Evolutionary conservation across 2,797 vertebrate genomes (phyloP), one percentile per base, ranked within the genome.

Genomic region (Tiaroga cobitis): DNA sequence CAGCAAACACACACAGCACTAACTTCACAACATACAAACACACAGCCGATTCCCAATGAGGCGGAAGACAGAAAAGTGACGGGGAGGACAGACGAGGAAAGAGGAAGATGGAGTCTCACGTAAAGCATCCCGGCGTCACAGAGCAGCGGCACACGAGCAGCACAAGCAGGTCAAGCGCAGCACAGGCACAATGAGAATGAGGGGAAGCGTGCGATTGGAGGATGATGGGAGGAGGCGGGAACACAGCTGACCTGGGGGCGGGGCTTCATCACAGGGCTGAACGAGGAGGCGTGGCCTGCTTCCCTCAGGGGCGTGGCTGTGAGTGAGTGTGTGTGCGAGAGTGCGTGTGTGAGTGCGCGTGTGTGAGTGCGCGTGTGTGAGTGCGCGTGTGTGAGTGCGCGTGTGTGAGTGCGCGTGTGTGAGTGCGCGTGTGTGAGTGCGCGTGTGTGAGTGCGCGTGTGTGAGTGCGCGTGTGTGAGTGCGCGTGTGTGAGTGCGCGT

Each of bases 211-310:
- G 63, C 73, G 34, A 77, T 54, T 84, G 85, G 80, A 77, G 73
- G 88, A 90, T 87, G 79, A 89, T 51, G 91, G 90, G 87, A 89
- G 89, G 89, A 91, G 93, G 87, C 96, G 93, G 96, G 95, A 88
- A 95, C 96, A 93, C 96, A 91, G 95, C 97, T 99, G 94, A 99
- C 96, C 92, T 95, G 96, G 93, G 91, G 95, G 91, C 94, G 89
- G 95, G 91, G 93, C 93, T 96, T 97, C 90, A 83, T 85, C 84
- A 86, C 78, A 59, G 87, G 86, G 82, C 89, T 90, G 93, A 29
- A 83, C 92, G 73, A 90, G 95, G 93, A 18, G 88, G 41, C 83
- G 94, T 91, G 89, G 95, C 89, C 95, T 95, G 93, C 95, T 92
- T 95, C 98, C 90, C 94, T 98, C 97, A 76, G 93, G 94, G 90